phyloP scores from a whole-genome alignment of 2,888 invertebrate species.

The Chromoteleia sp. region DNA sequence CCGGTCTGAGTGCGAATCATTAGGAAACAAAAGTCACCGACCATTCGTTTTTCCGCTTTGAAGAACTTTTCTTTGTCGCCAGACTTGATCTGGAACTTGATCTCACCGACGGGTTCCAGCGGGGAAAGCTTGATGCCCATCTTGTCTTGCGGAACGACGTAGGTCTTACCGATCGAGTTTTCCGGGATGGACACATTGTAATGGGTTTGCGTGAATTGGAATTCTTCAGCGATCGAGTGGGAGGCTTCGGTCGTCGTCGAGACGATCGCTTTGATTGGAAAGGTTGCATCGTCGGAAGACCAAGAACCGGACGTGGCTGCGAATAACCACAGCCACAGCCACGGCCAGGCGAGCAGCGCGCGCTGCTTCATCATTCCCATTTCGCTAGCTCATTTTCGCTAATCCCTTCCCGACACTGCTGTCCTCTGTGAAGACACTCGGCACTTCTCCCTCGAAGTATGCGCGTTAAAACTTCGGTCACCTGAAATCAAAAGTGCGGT shows the following conservation, averaged over 20 bases:
- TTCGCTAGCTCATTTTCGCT: slow-evolving; percentile 83
- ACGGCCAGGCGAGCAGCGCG: slow-evolving; percentile 81
- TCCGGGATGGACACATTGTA: slow-evolving; percentile 97
- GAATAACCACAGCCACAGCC: slow-evolving; percentile 83
- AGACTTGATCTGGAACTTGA: slow-evolving; percentile 92
- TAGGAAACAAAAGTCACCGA: slow-evolving; percentile 98
- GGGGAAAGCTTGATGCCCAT: slow-evolving; percentile 90
- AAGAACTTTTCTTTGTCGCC: slow-evolving; percentile 96
- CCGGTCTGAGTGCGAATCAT: slow-evolving; percentile 95
- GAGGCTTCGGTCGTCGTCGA: slow-evolving; percentile 55
- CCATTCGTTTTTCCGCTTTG: slow-evolving; percentile 94
- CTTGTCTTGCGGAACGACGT: slow-evolving; percentile 90
- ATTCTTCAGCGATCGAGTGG: slow-evolving; percentile 79
- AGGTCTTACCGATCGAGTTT: slow-evolving; percentile 96
- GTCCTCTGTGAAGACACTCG: slow-evolving; percentile 13
- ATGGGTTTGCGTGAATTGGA: slow-evolving; percentile 89
- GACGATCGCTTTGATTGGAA: slow-evolving; percentile 37
- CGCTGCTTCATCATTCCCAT: slow-evolving; percentile 82
- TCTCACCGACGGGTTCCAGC: slow-evolving; percentile 84
- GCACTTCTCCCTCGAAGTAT: background rate
- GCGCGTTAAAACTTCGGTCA: slow-evolving; percentile 31
- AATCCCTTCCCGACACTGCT: slow-evolving; percentile 35
- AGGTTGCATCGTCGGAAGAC: slow-evolving; percentile 67
- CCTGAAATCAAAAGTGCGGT: slow-evolving; percentile 37
- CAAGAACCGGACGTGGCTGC: slow-evolving; percentile 78